These are phyloP conservation scores for Synanthedon vespiformis DNA, from an alignment of 2,888 invertebrate species.

Conservation along the genomic window DNA sequence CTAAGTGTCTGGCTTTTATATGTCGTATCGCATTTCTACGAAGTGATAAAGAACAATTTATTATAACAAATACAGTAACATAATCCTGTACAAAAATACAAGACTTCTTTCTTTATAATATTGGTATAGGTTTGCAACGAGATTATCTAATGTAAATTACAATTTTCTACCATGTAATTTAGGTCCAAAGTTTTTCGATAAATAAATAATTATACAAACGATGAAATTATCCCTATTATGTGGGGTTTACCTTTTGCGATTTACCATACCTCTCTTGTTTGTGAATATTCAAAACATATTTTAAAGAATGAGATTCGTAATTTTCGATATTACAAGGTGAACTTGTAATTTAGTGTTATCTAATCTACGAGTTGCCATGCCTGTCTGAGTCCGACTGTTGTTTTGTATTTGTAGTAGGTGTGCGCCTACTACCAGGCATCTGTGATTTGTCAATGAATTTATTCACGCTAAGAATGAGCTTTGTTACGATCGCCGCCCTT, in stretches of 20 bases:
- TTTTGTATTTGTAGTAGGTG: conserved; percentile 4
- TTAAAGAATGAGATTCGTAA: no score
- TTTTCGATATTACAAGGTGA: conserved; percentile 3
- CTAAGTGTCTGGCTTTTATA: no score
- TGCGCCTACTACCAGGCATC: conserved; percentile 18
- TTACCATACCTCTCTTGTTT: no score
- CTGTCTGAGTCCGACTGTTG: not conserved
- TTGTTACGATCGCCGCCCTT: conserved; percentile 10
- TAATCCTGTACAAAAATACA: no score
- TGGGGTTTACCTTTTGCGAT: no score
- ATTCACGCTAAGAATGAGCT: conserved; percentile 27
- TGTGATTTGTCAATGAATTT: conserved; percentile 32
- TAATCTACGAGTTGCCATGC: conserved; percentile 8
- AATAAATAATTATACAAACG: no score
- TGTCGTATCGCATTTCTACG: no score
- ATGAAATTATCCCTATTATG: no score
- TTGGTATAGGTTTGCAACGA: not conserved
- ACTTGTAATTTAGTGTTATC: conserved; percentile 11
- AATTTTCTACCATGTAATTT: not conserved
- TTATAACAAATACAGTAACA: no score
- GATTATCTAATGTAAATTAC: not conserved
- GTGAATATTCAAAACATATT: no score
- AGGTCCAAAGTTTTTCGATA: not conserved
- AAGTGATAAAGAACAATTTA: no score
- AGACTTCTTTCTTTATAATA: not conserved